phyloP scores from a whole-genome alignment of 2,113 vertebrate species.

The Saguinus midas region DNA sequence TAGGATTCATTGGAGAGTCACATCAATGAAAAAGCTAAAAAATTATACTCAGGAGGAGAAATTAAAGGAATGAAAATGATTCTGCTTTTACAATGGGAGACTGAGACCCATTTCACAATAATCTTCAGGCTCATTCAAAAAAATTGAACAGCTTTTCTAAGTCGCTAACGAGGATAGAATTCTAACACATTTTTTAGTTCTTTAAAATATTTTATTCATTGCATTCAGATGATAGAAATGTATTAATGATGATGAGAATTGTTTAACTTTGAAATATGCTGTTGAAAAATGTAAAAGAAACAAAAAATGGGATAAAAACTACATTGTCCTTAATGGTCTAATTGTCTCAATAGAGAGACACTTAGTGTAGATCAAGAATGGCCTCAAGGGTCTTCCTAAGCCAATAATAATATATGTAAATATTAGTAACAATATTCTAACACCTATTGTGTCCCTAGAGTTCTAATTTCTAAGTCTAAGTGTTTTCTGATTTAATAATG shows the following conservation, averaged over 20 bases:
- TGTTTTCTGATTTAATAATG: neutral
- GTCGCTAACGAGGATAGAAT: neutral
- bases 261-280: neutral
- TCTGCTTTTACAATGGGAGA: conserved; percentile 17
- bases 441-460: neutral
- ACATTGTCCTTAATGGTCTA: neutral
- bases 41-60: conserved; percentile 30
- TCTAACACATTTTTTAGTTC: neutral
- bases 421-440: neutral
- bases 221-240: neutral
- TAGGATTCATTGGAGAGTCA: neutral
- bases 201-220: conserved; percentile 7
- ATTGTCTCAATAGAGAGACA: neutral
- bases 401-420: neutral
- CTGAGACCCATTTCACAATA: conserved; percentile 18
- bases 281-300: neutral
- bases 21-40: conserved; percentile 1
- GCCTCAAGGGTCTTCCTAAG: neutral
- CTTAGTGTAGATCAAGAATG: neutral
- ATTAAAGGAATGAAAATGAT: conserved; percentile 41
- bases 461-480: neutral
- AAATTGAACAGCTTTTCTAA: neutral
- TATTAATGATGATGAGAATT: neutral
- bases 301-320: neutral
- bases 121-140: neutral